Base-by-base conservation (phyloP, 2,113 vertebrate genomes). In the Pachypanchax playfairii region DNA sequence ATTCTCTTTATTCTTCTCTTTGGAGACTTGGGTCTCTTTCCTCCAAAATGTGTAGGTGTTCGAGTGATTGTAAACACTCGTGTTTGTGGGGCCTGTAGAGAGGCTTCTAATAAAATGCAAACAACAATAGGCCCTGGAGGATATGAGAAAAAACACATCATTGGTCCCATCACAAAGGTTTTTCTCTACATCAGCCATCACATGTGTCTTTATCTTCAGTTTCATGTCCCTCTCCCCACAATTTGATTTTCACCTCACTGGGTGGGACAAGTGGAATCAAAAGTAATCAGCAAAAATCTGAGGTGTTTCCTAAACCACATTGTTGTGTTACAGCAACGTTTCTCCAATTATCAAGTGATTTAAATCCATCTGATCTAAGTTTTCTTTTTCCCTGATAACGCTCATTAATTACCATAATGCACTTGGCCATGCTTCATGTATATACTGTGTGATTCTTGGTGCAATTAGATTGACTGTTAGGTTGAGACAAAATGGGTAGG, bases 351-450 rank as follows among this genome's bases (percentile, higher is more conserved):
- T 35, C 39, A 41, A 25, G 75, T 77, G 83, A 90, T 87, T 83
- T 85, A 86, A 71, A 54, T 80, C 66, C 44, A 58, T 79, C 60
- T 82, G 79, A 65, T 89, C 86, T 87, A 64, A 82, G 73, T 78
- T 82, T 84, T 82, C 68, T 69, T 84, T 82, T 70, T 69, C 72
- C 57, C 43, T 74, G 66, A 86, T 81, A 86, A 80, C 68, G 56
- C 63, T 88, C 83, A 89, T 92, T 85, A 77, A 76, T 87, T 89
- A 86, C 66, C 74, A 44, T 89, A 85, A 88, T 83, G 83, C 82
- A 88, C 85, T 77, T 86, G 87, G 78, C 65, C 83, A 79, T 63
- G 75, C 80, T 77, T 48, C 70, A 75, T 71, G 65, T 73, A 73
- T 44, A 57, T 15, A 35, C 79, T 70, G 70, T 69, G 62, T 49